phyloP scores from a whole-genome alignment of 2,888 invertebrate species.

The Chouioia cunea region DNA sequence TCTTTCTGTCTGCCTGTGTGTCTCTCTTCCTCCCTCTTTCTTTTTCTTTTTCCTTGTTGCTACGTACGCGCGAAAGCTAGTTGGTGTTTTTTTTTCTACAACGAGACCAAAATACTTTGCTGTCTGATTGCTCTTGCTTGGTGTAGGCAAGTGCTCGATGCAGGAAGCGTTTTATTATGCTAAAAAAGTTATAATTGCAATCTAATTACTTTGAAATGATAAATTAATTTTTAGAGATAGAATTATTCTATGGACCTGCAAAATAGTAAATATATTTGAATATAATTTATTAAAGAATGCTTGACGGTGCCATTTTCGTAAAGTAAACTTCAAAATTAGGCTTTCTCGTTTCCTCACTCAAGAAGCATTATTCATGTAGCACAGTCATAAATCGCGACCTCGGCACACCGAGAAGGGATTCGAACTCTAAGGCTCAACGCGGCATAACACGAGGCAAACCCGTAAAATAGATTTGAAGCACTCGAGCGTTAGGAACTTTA shows the following conservation, averaged over 20 bases:
- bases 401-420: not conserved
- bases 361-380: no score
- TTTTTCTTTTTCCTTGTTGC: no score
- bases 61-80: no score
- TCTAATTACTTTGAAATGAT: no score
- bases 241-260: no score
- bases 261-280: no score
- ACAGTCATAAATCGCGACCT: constrained; percentile 8
- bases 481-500: constrained; percentile 32
- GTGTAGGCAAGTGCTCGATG: not conserved
- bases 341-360: not conserved
- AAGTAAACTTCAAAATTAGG: not conserved
- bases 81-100: not conserved
- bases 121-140: not conserved
- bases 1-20: not conserved
- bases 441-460: constrained; percentile 20
- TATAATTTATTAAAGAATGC: no score
- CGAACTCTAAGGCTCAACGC: not conserved
- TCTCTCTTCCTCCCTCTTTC: not conserved
- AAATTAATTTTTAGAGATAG: no score
- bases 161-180: no score
- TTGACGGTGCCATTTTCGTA: not conserved
- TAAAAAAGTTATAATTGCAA: no score
- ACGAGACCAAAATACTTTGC: not conserved
- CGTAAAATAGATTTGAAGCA: constrained; percentile 45